Evolutionary conservation across 2,888 invertebrate genomes (phyloP).

Genomic region (Coremacera marginata): DNA sequence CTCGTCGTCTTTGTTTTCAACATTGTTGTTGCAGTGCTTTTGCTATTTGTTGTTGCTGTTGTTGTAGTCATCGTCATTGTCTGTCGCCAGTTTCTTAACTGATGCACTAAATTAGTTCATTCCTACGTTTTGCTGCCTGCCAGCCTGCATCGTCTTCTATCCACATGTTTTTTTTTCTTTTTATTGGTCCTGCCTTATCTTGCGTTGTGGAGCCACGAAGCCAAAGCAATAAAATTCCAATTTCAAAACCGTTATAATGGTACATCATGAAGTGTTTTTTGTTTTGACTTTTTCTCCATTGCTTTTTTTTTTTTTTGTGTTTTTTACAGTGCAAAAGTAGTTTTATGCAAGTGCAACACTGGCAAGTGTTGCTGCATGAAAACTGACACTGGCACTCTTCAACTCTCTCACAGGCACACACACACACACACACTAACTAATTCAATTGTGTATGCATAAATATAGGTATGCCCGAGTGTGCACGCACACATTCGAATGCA

Average conservation of each 20-base stretch:
- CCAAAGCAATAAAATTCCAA: slow-evolving; percentile 39
- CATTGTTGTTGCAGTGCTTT: neutral
- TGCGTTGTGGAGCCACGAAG: slow-evolving; percentile 13
- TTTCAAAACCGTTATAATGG: slow-evolving; percentile 33
- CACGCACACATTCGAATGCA: neutral
- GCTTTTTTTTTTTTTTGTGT: neutral
- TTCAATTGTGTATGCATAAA: neutral
- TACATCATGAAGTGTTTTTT: slow-evolving; percentile 4
- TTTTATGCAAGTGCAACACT: slow-evolving; percentile 11
- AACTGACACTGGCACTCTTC: neutral
- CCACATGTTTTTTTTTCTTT: neutral
- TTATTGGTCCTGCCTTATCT: neutral
- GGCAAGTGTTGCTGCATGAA: slow-evolving; percentile 18
- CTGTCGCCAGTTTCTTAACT: slow-evolving; percentile 39
- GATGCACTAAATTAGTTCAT: slow-evolving; percentile 40
- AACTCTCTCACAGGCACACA: no score
- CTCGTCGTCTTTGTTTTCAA: neutral
- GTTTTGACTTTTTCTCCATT: neutral
- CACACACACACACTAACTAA: neutral
- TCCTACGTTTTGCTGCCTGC: slow-evolving; percentile 1
- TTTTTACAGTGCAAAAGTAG: neutral
- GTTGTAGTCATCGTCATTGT: slow-evolving; percentile 13
- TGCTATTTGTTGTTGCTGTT: neutral
- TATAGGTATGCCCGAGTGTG: neutral
- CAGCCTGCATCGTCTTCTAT: neutral